Evolutionary conservation across 2,797 vertebrate species (phyloP), one percentile per base, ranked within the genome.

Genomic region (Xerus rutilus): DNA sequence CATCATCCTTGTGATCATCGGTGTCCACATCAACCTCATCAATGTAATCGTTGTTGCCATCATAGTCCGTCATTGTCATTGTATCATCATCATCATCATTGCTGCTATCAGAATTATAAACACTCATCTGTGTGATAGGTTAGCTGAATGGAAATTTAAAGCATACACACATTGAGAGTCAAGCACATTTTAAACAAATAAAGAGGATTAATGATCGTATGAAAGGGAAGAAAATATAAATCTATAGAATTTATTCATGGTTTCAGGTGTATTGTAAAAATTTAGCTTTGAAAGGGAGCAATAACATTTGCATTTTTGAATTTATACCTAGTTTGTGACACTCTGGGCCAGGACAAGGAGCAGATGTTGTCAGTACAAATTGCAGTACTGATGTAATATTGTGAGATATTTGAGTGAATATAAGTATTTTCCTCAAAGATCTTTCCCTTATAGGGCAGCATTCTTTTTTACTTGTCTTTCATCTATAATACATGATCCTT

Each of bases 341-440:
- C 92, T 97, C 87, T 96, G 74, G 96, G 87, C 97, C 91, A 96
- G 78, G 89, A 97, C 94, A 97, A 97, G 65, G 73, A 97, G 97
- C 97, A 98, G 98, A 97, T 97, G 96, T 93, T 97, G n/a, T 98
- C 98, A 97, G 93, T 95, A 97, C 25, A 97, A 97, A 97, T 91
- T 97, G 73, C 23, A 95, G 32, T 72, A 73, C 69, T 97, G 97
- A 86, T 21, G 92, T 91, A 96, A 97, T 92, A 79, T 74, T 96
- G 20, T 93, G 95, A 93, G 57, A 97, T 87, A 97, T 59, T 92
- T 97, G 89, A 97, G 11, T 91, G 67, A 98, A 97, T 93, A 57
- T 65, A 95, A 95, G 81, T 43, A 83, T 96, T 96, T 77, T 78
- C 97, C 76, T 97, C 70, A 96, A 93, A 92, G 65, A 65, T 79